Conservation (phyloP, 1,140 invertebrate genomes). For the Agraylea sexmaculata region DNA sequence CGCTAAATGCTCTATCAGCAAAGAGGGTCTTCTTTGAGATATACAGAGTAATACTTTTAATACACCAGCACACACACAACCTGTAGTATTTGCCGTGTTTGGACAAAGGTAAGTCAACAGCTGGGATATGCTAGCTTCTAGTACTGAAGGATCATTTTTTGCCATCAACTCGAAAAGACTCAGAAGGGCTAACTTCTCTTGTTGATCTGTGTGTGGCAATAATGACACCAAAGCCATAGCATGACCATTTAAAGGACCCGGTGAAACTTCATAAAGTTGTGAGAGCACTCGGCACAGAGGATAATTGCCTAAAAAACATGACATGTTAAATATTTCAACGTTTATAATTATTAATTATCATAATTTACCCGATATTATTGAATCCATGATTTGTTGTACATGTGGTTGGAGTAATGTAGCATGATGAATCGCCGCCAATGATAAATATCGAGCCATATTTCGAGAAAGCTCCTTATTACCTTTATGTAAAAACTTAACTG, state of each 20-base stretch:
- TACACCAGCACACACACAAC: slow-evolving; percentile 36
- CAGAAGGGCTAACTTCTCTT: slow-evolving; percentile 73
- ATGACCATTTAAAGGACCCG: slow-evolving; percentile 72
- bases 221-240: slow-evolving; percentile 69
- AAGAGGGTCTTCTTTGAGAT: slow-evolving; percentile 50
- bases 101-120: slow-evolving; percentile 55
- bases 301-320: slow-evolving; percentile 58
- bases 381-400: slow-evolving; percentile 80
- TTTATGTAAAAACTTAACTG: slow-evolving; percentile 82
- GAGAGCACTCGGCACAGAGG: slow-evolving; percentile 72
- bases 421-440: slow-evolving; percentile 85
- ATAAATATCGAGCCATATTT: slow-evolving; percentile 84
- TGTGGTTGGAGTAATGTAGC: slow-evolving; percentile 72
- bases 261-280: slow-evolving; percentile 77
- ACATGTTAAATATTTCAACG: not conserved
- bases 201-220: slow-evolving; percentile 66
- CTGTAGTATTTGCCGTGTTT: slow-evolving; percentile 27
- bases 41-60: slow-evolving; percentile 66
- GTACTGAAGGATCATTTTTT: slow-evolving; percentile 61
- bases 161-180: slow-evolving; percentile 71
- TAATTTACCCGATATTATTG: slow-evolving; percentile 64
- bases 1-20: slow-evolving; percentile 54
- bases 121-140: slow-evolving; percentile 66
- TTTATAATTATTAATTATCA: slow-evolving; percentile 6
- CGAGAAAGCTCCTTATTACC: slow-evolving; percentile 79